Conservation (phyloP, 2,888 invertebrate genomes). For the Drosophila atripex region DNA sequence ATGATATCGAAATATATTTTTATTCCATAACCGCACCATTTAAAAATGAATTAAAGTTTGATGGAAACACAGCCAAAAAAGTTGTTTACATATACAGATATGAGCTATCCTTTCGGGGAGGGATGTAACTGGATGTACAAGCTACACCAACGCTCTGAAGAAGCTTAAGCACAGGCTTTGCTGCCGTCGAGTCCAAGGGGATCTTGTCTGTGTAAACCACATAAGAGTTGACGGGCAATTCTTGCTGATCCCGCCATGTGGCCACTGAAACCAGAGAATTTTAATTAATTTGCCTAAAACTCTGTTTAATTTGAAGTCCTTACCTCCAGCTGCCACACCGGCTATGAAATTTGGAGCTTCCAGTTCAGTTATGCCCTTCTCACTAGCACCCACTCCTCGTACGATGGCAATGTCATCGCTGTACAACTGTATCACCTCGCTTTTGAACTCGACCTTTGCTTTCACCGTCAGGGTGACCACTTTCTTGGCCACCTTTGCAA, state of each 20-base stretch:
- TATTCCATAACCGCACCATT: constrained; percentile 45
- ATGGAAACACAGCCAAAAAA: constrained; percentile 37
- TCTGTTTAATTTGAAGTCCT: not conserved
- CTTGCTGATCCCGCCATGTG: constrained; percentile 76
- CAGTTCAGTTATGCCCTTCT: constrained; percentile 61
- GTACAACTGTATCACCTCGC: constrained; percentile 73
- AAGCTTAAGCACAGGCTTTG: constrained; percentile 79
- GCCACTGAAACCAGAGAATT: constrained; percentile 69
- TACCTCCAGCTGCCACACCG: constrained; percentile 82
- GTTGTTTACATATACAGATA: constrained; percentile 77
- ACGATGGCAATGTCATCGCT: constrained; percentile 77
- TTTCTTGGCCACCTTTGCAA: constrained; percentile 68
- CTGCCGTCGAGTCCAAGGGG: constrained; percentile 76
- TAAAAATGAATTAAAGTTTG: constrained; percentile 29
- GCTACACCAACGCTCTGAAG: constrained; percentile 67
- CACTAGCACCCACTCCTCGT: constrained; percentile 70
- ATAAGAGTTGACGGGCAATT: constrained; percentile 70
- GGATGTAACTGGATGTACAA: constrained; percentile 72
- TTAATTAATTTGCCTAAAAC: too few species aligned
- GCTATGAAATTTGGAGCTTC: constrained; percentile 82
- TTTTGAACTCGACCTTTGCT: constrained; percentile 81
- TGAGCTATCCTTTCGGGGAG: constrained; percentile 75
- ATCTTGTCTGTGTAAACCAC: constrained; percentile 81
- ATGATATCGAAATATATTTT: not conserved
- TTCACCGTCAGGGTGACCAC: constrained; percentile 80